Percentiles rank a stretch among this genome's conserved stretches.
Conservation (phyloP, 2,888 invertebrate genomes). For the Pogonocherus hispidulus region DNA sequence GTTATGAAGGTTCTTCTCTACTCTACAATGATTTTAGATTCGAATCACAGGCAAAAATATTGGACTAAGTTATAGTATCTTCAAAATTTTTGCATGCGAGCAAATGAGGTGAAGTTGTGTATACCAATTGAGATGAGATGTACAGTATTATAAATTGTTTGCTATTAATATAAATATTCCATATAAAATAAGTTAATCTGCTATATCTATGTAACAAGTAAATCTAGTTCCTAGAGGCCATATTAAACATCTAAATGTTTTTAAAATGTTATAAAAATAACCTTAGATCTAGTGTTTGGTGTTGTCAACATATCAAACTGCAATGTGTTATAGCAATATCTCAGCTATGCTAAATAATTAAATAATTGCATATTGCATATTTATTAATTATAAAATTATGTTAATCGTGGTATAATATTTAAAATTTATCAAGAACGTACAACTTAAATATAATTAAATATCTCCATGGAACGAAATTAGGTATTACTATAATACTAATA, state of each 20-base stretch:
- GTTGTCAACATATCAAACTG: slow-evolving; percentile 67
- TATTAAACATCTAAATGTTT: slow-evolving; percentile 62
- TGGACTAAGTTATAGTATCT: no score
- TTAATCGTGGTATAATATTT: slow-evolving; percentile 21
- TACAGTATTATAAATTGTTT: slow-evolving; percentile 66
- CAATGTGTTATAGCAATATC: slow-evolving; percentile 55
- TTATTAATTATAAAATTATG: slow-evolving; percentile 22
- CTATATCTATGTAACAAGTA: slow-evolving; percentile 54
- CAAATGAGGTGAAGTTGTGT: slow-evolving; percentile 27
- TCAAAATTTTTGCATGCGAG: slow-evolving; percentile 2
- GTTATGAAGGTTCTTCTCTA: no score
- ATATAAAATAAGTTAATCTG: slow-evolving; percentile 44
- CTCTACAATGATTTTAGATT: no score
- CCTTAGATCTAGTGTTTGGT: slow-evolving; percentile 61
- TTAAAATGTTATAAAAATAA: slow-evolving; percentile 53
- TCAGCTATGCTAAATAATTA: slow-evolving; percentile 24
- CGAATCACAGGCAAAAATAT: no score
- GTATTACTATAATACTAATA: neutral
- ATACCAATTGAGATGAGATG: slow-evolving; percentile 48
- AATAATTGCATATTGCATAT: slow-evolving; percentile 19
- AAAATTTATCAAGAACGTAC: slow-evolving; percentile 24
- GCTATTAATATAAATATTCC: slow-evolving; percentile 58
- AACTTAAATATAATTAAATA: slow-evolving; percentile 9
- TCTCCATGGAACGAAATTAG: slow-evolving; percentile 6
- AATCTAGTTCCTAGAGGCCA: slow-evolving; percentile 65